These are phyloP conservation scores for Drosophila trichaetosa DNA, from an alignment of 2,888 invertebrate species.

Conservation along the genomic window DNA sequence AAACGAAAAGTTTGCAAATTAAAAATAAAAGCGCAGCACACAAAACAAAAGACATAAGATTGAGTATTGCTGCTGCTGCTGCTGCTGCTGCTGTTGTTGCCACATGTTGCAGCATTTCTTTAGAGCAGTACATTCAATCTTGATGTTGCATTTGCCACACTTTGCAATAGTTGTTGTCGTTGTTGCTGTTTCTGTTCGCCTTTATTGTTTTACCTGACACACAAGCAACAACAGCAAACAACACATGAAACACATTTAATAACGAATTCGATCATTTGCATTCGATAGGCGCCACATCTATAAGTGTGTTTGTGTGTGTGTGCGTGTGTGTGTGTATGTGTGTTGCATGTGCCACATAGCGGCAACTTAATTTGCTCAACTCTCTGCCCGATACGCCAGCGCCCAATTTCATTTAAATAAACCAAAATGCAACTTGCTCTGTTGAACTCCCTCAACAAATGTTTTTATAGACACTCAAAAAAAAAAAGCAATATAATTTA, in stretches of 20 bases:
- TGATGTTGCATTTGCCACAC: slow-evolving; percentile 73
- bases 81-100: slow-evolving; percentile 60
- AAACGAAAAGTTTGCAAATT: slow-evolving; percentile 76
- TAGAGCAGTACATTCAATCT: slow-evolving; percentile 65
- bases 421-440: slow-evolving; percentile 56
- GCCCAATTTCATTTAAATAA: slow-evolving; percentile 75
- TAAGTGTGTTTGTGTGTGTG: slow-evolving; percentile 10
- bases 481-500: not conserved
- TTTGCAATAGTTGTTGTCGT: slow-evolving; percentile 37
- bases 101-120: slow-evolving; percentile 81
- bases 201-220: slow-evolving; percentile 61
- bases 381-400: slow-evolving; percentile 32
- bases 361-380: slow-evolving; percentile 75
- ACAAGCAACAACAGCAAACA: slow-evolving; percentile 13
- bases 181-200: slow-evolving; percentile 10
- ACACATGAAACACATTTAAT: slow-evolving; percentile 60
- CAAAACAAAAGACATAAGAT: slow-evolving; percentile 75
- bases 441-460: slow-evolving; percentile 65
- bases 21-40: slow-evolving; percentile 66
- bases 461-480: not conserved
- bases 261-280: slow-evolving; percentile 76
- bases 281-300: slow-evolving; percentile 68
- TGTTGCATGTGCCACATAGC: slow-evolving; percentile 61
- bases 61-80: slow-evolving; percentile 39
- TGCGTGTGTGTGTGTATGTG: slow-evolving; percentile 32